Evolutionary conservation across 2,113 vertebrate species (phyloP), one percentile per base, ranked within the genome.

Genomic region (Sinocyclocheilus rhinocerous): DNA sequence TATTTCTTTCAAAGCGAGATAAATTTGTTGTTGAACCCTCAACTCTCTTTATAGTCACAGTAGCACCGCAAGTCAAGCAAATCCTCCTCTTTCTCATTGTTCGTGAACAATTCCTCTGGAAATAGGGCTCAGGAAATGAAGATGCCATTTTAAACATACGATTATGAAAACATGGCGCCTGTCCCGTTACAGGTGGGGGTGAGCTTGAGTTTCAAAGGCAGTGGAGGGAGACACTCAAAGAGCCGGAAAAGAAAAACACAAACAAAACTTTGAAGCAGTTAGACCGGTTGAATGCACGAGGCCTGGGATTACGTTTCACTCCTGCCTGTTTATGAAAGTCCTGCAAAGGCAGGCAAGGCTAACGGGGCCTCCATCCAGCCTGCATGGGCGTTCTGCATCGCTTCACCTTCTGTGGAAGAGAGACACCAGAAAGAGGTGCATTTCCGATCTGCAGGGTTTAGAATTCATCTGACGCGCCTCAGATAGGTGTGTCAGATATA

Each of bases 261-360:
- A 93, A 85, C 88, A 93, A 90, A 26, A 77, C 89, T 89, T 72
- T 86, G 89, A 91, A 26, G 90, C 79, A 87, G 91, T 4, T 42
- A 89, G 90, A 79, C 89, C 36, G 36, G 11, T 88, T 84, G 8
- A 85, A 88, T 91, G 48, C 76, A 13, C 89, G 15, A 93, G 94
- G 92, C 91, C 92, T 84, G 24, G 84, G 92, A 92, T 93, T 94
- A 90, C 91, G 84, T 96, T 95, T 96, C 94, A 95, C 55, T 87
- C 90, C 93, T 90, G 79, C 22, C 85, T 55, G 88, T 89, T 89
- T 85, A 42, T 86, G 82, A 83, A 83, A 76, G 83, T 63, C 90
- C 39, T 59, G 61, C 52, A 13, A 79, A 73, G 82, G 26, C 48
- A 36, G 70, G 85, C 20, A 12, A 57, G 39, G 39, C 33, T 52